phyloP scores from a whole-genome alignment of 2,113 vertebrate genomes.

The Psittacus erithacus region DNA sequence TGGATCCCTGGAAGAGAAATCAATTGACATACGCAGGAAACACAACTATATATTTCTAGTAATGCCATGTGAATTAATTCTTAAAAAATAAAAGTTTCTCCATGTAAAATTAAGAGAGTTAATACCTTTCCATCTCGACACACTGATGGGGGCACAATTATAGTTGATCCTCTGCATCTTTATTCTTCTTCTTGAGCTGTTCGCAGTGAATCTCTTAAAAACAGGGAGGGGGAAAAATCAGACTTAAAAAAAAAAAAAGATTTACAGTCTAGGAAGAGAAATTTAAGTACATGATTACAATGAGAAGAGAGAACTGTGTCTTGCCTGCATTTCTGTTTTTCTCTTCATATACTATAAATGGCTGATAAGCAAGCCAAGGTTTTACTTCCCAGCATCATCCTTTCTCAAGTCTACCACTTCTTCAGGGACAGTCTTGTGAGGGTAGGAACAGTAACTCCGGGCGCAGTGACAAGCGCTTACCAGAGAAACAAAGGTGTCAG shows the following conservation, averaged over 20 bases:
- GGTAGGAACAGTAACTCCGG: background rate
- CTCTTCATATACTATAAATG: background rate
- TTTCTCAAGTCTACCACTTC: background rate
- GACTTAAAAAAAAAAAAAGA: background rate
- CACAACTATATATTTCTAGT: background rate
- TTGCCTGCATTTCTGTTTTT: background rate
- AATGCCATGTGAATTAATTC: background rate
- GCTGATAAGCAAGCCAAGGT: background rate
- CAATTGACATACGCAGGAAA: background rate
- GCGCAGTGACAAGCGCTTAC: fast-evolving
- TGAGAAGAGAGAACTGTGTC: background rate
- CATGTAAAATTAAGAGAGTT: background rate
- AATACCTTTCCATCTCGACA: constrained; percentile 74
- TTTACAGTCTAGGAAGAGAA: background rate
- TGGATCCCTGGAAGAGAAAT: background rate
- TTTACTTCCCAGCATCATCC: background rate
- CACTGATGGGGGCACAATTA: background rate
- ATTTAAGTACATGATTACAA: background rate
- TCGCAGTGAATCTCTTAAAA: constrained; percentile 43
- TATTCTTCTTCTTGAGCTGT: background rate
- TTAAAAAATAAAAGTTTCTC: background rate
- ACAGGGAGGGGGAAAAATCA: background rate
- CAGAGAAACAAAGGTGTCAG: background rate
- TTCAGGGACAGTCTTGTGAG: background rate
- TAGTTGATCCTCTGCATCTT: background rate